A percentile compares a stretch with the other conserved stretches of the same genome.
These are phyloP conservation scores for Miichthys miiuy DNA, from an alignment of 2,797 vertebrate genomes.

Conservation along the genomic window DNA sequence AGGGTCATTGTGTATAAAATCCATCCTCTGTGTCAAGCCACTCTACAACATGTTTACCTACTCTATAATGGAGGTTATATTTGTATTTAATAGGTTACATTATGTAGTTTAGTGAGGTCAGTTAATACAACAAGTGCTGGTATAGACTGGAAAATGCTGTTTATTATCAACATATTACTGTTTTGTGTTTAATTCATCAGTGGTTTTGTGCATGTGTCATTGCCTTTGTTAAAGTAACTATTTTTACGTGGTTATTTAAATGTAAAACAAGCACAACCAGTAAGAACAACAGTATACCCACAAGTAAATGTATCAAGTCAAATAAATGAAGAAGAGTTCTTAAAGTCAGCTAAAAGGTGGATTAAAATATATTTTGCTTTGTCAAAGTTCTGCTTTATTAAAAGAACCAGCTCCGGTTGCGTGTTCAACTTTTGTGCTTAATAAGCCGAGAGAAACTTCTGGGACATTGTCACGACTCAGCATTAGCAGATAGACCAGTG, in stretches of 20 bases:
- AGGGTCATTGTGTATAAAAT: constrained; percentile 2
- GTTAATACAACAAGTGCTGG: constrained; percentile 32
- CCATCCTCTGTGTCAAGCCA: not conserved
- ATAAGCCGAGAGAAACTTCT: not conserved
- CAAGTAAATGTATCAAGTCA: not conserved
- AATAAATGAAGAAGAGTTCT: not conserved
- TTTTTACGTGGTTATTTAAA: not conserved
- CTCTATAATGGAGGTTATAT: constrained; percentile 9
- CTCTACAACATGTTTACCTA: not conserved
- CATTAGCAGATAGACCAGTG: not conserved
- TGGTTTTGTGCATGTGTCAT: not conserved
- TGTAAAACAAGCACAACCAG: not conserved
- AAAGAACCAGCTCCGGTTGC: not conserved
- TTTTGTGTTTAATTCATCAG: constrained; percentile 26
- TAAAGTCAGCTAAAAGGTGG: not conserved
- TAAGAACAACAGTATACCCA: not conserved
- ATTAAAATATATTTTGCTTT: not conserved
- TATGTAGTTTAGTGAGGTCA: constrained; percentile 22
- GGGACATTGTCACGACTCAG: not conserved
- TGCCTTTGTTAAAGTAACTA: constrained; percentile 5
- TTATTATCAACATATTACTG: constrained; percentile 21
- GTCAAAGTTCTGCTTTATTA: not conserved
- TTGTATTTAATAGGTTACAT: constrained; percentile 28
- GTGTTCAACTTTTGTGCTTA: not conserved
- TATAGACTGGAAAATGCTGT: constrained; percentile 22